Conservation (phyloP, 2,888 invertebrate species). For the Mythimna ferrago region DNA sequence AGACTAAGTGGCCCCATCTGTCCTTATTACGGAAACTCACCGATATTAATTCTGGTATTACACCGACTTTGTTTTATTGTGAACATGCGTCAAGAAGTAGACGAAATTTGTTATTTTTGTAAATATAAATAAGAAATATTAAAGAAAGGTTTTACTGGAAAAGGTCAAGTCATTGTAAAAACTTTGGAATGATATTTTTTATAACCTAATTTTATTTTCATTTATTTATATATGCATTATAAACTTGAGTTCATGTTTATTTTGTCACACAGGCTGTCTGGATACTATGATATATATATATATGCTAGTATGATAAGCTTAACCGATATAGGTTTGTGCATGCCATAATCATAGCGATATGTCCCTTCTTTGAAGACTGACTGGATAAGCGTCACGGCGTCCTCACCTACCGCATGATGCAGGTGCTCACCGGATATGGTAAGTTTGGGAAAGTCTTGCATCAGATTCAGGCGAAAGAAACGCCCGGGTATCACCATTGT, state of each 20-base stretch:
- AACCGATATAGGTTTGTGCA: neutral
- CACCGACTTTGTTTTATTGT: constrained; percentile 65
- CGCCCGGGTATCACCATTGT: too few species aligned
- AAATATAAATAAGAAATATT: constrained; percentile 27
- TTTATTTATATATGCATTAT: too few species aligned
- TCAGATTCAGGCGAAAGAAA: too few species aligned
- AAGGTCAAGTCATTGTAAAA: constrained; percentile 10
- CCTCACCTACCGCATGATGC: too few species aligned
- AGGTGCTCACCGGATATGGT: too few species aligned
- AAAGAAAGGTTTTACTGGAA: constrained; percentile 6
- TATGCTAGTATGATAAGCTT: neutral
- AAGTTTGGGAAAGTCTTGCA: too few species aligned
- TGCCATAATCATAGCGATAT: too few species aligned
- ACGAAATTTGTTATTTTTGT: constrained; percentile 40
- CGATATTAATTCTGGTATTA: constrained; percentile 75
- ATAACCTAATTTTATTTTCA: neutral
- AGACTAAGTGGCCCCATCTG: constrained; percentile 73
- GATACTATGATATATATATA: too few species aligned
- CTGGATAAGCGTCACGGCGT: too few species aligned
- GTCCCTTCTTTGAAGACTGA: too few species aligned
- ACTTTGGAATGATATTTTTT: neutral
- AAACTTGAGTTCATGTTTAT: too few species aligned
- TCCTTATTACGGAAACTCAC: constrained; percentile 70
- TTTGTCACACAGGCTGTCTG: too few species aligned
- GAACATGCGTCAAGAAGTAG: constrained; percentile 53